Percentiles rank a stretch among this genome's conserved stretches.
phyloP scores from a whole-genome alignment of 2,888 invertebrate genomes.

The Hirtodrosophila alboralis region DNA sequence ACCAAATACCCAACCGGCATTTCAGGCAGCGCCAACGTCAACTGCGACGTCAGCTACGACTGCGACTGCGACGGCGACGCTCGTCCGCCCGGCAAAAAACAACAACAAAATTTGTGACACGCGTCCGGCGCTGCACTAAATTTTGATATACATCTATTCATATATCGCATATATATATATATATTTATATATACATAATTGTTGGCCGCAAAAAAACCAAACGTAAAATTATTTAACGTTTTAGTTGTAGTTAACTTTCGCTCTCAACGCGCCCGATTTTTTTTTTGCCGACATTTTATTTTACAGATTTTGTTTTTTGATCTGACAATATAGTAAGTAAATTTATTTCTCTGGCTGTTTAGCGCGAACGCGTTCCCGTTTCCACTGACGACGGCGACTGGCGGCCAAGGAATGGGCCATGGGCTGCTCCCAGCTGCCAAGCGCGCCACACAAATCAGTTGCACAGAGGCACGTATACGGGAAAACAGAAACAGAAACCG shows the following conservation, averaged over 20 bases:
- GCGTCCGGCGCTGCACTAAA: slow-evolving; percentile 48
- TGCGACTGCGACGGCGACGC: slow-evolving; percentile 9
- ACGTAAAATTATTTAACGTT: slow-evolving; percentile 9
- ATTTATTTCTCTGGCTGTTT: slow-evolving; percentile 14
- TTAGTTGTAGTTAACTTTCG: slow-evolving; percentile 36
- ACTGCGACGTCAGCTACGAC: slow-evolving; percentile 20
- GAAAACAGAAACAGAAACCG: slow-evolving; percentile 17
- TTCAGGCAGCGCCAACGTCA: slow-evolving; percentile 23
- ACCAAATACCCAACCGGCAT: slow-evolving; percentile 65
- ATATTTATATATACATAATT: slow-evolving; percentile 7
- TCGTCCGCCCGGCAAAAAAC: slow-evolving; percentile 23
- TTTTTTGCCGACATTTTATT: slow-evolving; percentile 13
- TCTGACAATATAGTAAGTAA: slow-evolving; percentile 6
- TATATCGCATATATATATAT: slow-evolving; percentile 22
- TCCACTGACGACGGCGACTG: slow-evolving; percentile 56
- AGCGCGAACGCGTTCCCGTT: slow-evolving; percentile 62
- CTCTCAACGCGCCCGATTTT: slow-evolving; percentile 21
- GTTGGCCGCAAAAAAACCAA: too few relatives aligned
- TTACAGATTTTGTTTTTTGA: slow-evolving; percentile 7
- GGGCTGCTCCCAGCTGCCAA: slow-evolving; percentile 67
- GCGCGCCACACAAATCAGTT: slow-evolving; percentile 46
- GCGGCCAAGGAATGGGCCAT: slow-evolving; percentile 72
- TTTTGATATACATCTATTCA: slow-evolving; percentile 32
- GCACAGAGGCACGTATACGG: slow-evolving; percentile 48
- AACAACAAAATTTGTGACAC: slow-evolving; percentile 42